A percentile compares a stretch with the other conserved stretches of the same genome.
Conservation (phyloP, 2,797 vertebrate genomes). For the Hafferia zeledoni region DNA sequence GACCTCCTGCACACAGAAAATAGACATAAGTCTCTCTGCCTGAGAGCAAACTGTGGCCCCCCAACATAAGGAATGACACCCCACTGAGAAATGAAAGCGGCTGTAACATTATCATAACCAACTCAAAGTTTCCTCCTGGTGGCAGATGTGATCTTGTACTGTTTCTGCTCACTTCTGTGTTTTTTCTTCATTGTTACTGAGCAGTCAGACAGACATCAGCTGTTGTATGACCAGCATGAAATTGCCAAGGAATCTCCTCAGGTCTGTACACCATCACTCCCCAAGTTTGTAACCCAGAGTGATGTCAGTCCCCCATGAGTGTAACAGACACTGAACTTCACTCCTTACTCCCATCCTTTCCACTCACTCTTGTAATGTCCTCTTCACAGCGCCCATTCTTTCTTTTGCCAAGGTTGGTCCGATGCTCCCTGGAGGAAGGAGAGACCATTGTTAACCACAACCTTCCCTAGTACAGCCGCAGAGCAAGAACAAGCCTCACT, state of each 20-base stretch:
- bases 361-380: constrained; percentile 46
- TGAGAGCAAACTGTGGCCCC: background rate
- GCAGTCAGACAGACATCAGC: background rate
- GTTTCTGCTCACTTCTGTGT: background rate
- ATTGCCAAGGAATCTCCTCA: background rate
- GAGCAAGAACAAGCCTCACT: background rate
- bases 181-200: background rate
- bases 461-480: background rate
- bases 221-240: background rate
- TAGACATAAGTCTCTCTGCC: background rate
- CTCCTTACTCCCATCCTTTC: background rate
- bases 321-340: background rate
- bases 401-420: constrained; percentile 23
- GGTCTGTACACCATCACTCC: background rate
- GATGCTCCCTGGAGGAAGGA: constrained; percentile 2
- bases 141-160: background rate
- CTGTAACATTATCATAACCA: background rate
- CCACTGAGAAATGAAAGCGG: background rate
- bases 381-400: constrained; percentile 46
- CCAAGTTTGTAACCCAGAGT: background rate
- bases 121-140: background rate
- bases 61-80: background rate
- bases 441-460: fast-evolving
- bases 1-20: background rate
- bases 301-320: background rate